These are phyloP conservation scores for Sylvicapra grimmia DNA, from an alignment of 2,113 vertebrate species.

Conservation along the genomic window DNA sequence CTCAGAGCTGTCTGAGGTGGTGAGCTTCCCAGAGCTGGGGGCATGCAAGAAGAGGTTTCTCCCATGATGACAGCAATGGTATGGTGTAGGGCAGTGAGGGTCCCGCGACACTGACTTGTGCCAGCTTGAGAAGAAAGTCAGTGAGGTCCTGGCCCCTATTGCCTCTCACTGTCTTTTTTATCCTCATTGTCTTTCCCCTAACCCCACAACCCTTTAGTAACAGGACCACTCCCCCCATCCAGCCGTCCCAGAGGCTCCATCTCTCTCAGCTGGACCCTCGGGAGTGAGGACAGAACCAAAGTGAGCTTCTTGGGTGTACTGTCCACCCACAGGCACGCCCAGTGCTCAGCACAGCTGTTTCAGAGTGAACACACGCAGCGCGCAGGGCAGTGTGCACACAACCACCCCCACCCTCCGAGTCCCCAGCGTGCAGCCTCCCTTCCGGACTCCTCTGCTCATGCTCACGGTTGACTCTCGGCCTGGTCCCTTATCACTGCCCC, in stretches of 20 bases:
- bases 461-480: neutral
- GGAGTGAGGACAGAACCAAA: neutral
- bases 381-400: neutral
- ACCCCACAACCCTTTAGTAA: neutral
- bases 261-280: neutral
- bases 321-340: neutral
- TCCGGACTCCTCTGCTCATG: neutral
- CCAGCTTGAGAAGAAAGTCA: neutral
- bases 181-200: neutral
- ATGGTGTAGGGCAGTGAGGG: neutral
- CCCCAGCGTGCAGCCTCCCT: neutral
- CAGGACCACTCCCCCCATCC: neutral
- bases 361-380: neutral
- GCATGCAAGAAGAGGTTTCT: neutral
- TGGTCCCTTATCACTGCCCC: too few relatives aligned
- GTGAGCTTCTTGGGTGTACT: neutral
- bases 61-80: neutral
- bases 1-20: neutral
- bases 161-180: too few relatives aligned
- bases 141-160: fast-evolving
- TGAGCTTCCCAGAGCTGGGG: neutral
- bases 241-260: neutral
- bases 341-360: neutral
- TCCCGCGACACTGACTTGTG: too few relatives aligned
- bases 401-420: too few relatives aligned